Evolutionary conservation across 2,113 vertebrate genomes (phyloP).

Genomic region (Clupea harengus): DNA sequence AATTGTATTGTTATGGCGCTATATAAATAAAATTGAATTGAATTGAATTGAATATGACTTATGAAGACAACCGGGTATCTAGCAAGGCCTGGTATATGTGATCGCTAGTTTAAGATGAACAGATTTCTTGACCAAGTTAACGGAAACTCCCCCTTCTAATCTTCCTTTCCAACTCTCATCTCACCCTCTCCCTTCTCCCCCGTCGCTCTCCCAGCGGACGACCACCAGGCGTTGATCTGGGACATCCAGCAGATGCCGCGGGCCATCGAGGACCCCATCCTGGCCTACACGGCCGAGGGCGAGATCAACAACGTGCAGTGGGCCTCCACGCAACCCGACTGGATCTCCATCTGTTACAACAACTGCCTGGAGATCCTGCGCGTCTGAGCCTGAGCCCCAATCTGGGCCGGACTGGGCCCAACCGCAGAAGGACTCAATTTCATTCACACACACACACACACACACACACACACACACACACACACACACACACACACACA

Average conservation of each 20-base stretch:
- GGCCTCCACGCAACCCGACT: conserved; percentile 98
- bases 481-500: not conserved
- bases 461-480: too few species aligned
- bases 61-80: too few species aligned
- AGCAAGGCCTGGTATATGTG: too few species aligned
- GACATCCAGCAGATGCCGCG: conserved; percentile 99
- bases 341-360: conserved; percentile 99
- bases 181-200: too few species aligned
- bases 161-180: not conserved
- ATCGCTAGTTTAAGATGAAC: too few species aligned
- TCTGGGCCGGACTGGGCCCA: conserved; percentile 69
- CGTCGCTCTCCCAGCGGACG: conserved; percentile 78
- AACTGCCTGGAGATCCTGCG: conserved; percentile 98
- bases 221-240: conserved; percentile 99
- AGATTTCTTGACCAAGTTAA: too few species aligned
- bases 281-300: conserved; percentile 96
- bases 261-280: conserved; percentile 97
- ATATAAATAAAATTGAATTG: too few species aligned
- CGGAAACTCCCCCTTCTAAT: conserved; percentile 78
- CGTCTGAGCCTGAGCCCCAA: conserved; percentile 90
- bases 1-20: too few species aligned
- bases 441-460: not conserved
- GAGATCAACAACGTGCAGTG: conserved; percentile 99
- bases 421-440: not conserved
- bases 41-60: too few species aligned